Evolutionary conservation across 2,888 invertebrate species (phyloP), one percentile per base, ranked within the genome.

Genomic region (Chesias legatella): DNA sequence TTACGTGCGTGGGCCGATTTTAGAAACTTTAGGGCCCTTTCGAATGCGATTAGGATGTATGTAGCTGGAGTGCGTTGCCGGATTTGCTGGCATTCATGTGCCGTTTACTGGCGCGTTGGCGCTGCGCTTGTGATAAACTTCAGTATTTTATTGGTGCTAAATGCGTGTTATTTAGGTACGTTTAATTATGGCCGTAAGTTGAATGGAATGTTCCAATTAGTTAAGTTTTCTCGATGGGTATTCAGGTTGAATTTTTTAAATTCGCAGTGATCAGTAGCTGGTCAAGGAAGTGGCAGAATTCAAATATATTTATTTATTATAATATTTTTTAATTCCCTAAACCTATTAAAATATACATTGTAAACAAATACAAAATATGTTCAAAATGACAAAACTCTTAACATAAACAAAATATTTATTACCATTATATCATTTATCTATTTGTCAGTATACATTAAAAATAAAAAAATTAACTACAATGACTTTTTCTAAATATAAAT

Each of bases 21-120:
- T 54, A 56, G 58, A 53, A 58, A 63, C 62, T 64, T 63, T 67
- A n/a, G 63, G 60, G 33, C 45, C 35, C 48, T 63, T 63, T 64
- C 63, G 61, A 60, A 43, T 22, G 36, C 39, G 41, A 20, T 37
- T 35, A 41, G 45, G 39, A 37, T 13, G 33, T 41, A 39, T 41
- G 40, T 22, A 21, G 31, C 23, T 39, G 36, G 36, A 33, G 33
- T 44, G 45, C 42, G 31, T 20, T 28, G 39, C 21, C 28, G 32
- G 35, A 48, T 51, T 50, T 51, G 51, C 26, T 43, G 42, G 49
- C 26, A 45, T 47, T 35, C 6, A 35, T 32, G 10, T 31, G 33
- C 17, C 6, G 8, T 51, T 39, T 43, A 47, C 41, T 29, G 8
- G 32, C 30, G 10, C 33, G 28, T 35, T 27, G 10, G 23, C 30